These are phyloP conservation scores for Scomber japonicus DNA, from an alignment of 2,113 vertebrate species.

Conservation along the genomic window DNA sequence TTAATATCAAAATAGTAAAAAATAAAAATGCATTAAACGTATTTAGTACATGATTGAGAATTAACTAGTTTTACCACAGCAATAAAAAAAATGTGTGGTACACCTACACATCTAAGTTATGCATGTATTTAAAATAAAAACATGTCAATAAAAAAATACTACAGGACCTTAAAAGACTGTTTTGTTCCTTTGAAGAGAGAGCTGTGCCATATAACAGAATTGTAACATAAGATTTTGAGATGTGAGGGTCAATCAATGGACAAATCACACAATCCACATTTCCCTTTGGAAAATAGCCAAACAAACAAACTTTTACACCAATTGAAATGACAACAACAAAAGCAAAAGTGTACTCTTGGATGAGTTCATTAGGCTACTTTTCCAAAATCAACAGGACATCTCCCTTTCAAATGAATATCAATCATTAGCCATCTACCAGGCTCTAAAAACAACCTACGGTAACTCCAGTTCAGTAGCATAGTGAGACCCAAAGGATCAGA, in stretches of 20 bases:
- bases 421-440: slow-evolving; percentile 87
- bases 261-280: slow-evolving; percentile 81
- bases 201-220: slow-evolving; percentile 70
- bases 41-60: slow-evolving; percentile 30
- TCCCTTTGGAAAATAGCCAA: slow-evolving; percentile 82
- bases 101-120: slow-evolving; percentile 33
- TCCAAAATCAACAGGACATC: slow-evolving; percentile 85
- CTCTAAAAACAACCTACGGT: slow-evolving; percentile 86
- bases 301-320: slow-evolving; percentile 84
- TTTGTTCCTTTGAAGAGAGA: slow-evolving; percentile 75
- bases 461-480: slow-evolving; percentile 83
- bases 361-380: slow-evolving; percentile 78
- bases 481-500: slow-evolving; percentile 92
- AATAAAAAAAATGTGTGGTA: slow-evolving; percentile 25
- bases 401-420: slow-evolving; percentile 85
- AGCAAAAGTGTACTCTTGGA: slow-evolving; percentile 79
- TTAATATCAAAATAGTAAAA: slow-evolving; percentile 15
- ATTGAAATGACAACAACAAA: slow-evolving; percentile 85
- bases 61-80: slow-evolving; percentile 30
- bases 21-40: slow-evolving; percentile 18
- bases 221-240: slow-evolving; percentile 74
- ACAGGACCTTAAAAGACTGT: slow-evolving; percentile 43
- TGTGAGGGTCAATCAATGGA: slow-evolving; percentile 78
- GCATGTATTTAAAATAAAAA: slow-evolving; percentile 44
- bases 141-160: slow-evolving; percentile 35